Percentiles rank a stretch among this genome's conserved stretches.
Conservation (phyloP, 2,797 vertebrate genomes). For the Bufotes viridis region DNA sequence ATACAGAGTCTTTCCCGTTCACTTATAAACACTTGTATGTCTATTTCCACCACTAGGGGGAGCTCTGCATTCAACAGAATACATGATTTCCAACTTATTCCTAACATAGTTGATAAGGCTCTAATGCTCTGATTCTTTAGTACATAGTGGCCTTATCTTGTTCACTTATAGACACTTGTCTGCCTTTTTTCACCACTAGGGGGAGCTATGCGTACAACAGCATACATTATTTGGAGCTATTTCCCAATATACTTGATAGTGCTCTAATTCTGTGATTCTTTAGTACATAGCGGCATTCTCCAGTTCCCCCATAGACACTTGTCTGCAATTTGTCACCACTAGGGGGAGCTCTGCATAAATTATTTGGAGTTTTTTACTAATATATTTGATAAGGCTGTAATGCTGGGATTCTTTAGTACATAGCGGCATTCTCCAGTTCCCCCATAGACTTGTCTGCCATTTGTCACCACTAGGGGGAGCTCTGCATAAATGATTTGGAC, state of each 20-base stretch:
- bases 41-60: too few relatives aligned
- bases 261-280: background rate
- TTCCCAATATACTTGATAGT: background rate
- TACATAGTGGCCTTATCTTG: too few relatives aligned
- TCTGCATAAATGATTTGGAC: background rate
- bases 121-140: too few relatives aligned
- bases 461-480: background rate
- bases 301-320: background rate
- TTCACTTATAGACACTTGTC: background rate
- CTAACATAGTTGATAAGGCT: too few relatives aligned
- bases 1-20: too few relatives aligned
- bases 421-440: too few relatives aligned
- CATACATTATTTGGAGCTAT: background rate
- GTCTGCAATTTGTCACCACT: background rate
- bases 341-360: background rate
- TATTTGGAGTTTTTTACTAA: background rate
- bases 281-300: background rate
- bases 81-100: too few relatives aligned
- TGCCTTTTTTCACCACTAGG: background rate
- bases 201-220: background rate
- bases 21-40: too few relatives aligned
- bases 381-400: background rate
- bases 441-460: background rate
- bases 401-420: background rate
- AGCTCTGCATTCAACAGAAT: too few relatives aligned